Conservation (phyloP, 1,140 invertebrate genomes). For the Gonioctena quinquepunctata region DNA sequence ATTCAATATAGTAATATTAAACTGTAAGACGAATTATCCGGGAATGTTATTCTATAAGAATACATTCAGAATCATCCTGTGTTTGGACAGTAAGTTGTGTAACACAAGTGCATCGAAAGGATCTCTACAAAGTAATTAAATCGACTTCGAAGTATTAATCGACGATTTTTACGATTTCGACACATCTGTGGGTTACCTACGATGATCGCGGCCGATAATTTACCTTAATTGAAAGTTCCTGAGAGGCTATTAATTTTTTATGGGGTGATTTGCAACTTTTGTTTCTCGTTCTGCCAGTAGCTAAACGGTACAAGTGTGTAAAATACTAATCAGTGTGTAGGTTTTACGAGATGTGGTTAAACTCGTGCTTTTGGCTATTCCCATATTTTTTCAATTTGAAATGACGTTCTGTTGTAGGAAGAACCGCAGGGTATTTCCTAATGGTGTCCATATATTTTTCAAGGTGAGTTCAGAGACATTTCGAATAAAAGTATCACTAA, state of each 20-base stretch:
- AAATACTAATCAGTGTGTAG: not conserved
- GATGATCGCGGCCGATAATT: not conserved
- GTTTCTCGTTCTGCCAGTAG: not conserved
- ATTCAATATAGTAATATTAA: too few relatives aligned
- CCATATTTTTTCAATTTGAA: too few relatives aligned
- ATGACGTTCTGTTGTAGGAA: too few relatives aligned
- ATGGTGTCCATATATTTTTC: too few relatives aligned
- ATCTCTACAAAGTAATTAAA: not conserved
- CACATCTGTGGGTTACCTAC: not conserved
- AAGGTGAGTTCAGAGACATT: too few relatives aligned
- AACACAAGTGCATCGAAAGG: too few relatives aligned
- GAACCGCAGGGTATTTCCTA: too few relatives aligned
- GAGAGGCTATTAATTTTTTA: constrained; percentile 2
- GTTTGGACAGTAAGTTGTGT: too few relatives aligned
- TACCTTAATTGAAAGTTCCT: constrained; percentile 1
- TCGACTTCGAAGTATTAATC: not conserved
- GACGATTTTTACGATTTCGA: not conserved
- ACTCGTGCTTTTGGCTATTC: not conserved
- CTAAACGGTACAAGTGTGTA: not conserved
- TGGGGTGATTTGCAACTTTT: constrained; percentile 1
- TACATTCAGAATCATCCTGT: too few relatives aligned
- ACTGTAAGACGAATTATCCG: too few relatives aligned
- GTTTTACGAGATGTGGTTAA: not conserved
- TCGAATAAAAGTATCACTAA: too few relatives aligned
- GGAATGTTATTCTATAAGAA: too few relatives aligned